These are phyloP conservation scores for Oreortyx pictus DNA, from an alignment of 2,797 vertebrate species.

Conservation along the genomic window DNA sequence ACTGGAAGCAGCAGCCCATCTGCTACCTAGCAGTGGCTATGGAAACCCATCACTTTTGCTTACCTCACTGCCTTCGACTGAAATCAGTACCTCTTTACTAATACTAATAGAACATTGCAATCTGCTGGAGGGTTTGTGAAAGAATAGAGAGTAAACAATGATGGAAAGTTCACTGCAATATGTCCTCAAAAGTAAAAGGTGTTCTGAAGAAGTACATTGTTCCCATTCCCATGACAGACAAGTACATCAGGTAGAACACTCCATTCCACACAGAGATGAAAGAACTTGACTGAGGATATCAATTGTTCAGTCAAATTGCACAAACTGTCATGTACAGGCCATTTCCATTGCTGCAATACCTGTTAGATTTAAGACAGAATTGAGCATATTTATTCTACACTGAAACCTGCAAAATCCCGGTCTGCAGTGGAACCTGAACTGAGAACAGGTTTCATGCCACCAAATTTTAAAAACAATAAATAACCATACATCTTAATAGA, in stretches of 20 bases:
- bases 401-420: background rate
- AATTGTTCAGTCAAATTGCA: background rate
- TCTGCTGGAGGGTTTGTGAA: background rate
- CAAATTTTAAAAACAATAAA: background rate
- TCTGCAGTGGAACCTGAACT: background rate
- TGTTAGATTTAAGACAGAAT: background rate
- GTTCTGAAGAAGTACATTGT: background rate
- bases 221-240: background rate
- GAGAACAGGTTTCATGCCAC: background rate
- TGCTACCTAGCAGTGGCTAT: background rate
- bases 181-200: background rate
- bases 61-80: background rate
- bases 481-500: background rate
- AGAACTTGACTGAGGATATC: background rate
- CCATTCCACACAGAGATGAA: background rate
- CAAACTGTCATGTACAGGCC: background rate
- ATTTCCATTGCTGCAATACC: background rate
- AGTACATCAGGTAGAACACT: background rate
- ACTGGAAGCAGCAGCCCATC: slow-evolving; percentile 41
- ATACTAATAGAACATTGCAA: background rate
- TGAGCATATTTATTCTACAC: accelerated
- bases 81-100: background rate
- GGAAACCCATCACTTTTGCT: background rate
- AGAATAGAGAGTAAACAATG: background rate
- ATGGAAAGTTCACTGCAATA: background rate